Percentiles rank a stretch among this genome's conserved stretches.
Conservation (phyloP, 2,888 invertebrate genomes). For the Cheilosia vernalis region DNA sequence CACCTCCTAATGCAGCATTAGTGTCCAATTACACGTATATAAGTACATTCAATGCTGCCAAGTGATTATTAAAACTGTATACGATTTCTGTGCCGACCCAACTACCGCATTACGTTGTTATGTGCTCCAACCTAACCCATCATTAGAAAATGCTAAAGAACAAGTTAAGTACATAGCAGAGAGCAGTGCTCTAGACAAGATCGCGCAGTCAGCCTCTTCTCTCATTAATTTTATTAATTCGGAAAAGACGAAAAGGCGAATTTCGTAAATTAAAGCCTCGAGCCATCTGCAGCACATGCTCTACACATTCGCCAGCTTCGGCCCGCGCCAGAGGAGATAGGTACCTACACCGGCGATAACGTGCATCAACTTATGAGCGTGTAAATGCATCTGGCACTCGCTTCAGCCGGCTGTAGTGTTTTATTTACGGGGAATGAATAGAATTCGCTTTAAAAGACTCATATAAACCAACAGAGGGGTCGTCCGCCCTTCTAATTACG, state of each 20-base stretch:
- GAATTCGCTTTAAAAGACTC: slow-evolving; percentile 24
- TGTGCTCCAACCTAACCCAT: slow-evolving; percentile 49
- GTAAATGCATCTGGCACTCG: slow-evolving; percentile 26
- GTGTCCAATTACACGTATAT: slow-evolving; percentile 55
- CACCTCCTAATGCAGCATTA: slow-evolving; percentile 61
- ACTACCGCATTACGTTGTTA: slow-evolving; percentile 40
- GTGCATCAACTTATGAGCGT: slow-evolving; percentile 45
- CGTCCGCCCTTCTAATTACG: slow-evolving; percentile 29
- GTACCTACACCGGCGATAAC: slow-evolving; percentile 22
- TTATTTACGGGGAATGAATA: slow-evolving; percentile 45
- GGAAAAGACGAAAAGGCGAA: slow-evolving; percentile 57
- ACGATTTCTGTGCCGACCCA: slow-evolving; percentile 26
- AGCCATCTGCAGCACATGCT: slow-evolving; percentile 18
- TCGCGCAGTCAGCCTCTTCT: slow-evolving; percentile 9
- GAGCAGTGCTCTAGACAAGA: background rate
- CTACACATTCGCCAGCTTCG: background rate
- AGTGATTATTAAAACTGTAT: slow-evolving; percentile 65
- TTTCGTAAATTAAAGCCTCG: slow-evolving; percentile 51
- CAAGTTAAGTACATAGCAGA: slow-evolving; percentile 44
- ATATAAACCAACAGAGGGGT: slow-evolving; percentile 17
- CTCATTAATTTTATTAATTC: slow-evolving; percentile 64
- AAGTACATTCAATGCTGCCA: slow-evolving; percentile 35
- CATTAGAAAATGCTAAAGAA: slow-evolving; percentile 58
- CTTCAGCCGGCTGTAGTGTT: slow-evolving; percentile 14
- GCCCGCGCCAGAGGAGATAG: slow-evolving; percentile 34